A percentile compares a stretch with the other conserved stretches of the same genome.
phyloP scores from a whole-genome alignment of 1,140 invertebrate species.

The Euglossa dilemma region DNA sequence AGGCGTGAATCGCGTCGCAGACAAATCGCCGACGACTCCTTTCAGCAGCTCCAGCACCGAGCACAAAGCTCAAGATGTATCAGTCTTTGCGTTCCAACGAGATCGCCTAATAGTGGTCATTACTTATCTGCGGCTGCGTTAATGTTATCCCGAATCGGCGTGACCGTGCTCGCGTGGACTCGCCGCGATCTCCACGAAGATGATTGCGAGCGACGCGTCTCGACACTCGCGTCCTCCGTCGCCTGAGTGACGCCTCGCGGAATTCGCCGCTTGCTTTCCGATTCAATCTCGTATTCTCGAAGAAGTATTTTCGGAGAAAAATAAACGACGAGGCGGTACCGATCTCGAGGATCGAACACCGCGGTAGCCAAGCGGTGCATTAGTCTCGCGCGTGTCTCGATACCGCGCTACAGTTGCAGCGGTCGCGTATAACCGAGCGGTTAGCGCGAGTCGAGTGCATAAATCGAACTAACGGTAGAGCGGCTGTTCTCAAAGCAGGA shows the following conservation, averaged over 20 bases:
- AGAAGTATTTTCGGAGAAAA: constrained; percentile 53
- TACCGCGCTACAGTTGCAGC: constrained; percentile 50
- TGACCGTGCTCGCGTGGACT: constrained; percentile 42
- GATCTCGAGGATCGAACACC: constrained; percentile 54
- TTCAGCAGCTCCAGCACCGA: constrained; percentile 60
- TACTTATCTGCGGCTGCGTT: constrained; percentile 57
- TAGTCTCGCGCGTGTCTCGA: constrained; percentile 62
- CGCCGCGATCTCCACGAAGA: constrained; percentile 19
- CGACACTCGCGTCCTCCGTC: background rate
- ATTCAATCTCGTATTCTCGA: too few relatives aligned
- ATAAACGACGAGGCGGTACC: constrained; percentile 59
- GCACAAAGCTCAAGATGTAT: constrained; percentile 64
- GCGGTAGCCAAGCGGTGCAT: constrained; percentile 58
- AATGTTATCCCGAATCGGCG: constrained; percentile 62
- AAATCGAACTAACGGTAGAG: constrained; percentile 57
- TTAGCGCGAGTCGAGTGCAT: constrained; percentile 56
- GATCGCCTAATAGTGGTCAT: constrained; percentile 70
- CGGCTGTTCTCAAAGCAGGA: constrained; percentile 26
- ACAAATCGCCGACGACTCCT: constrained; percentile 64
- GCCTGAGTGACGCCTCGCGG: too few relatives aligned
- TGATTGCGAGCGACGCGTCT: constrained; percentile 17
- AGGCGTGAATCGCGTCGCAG: constrained; percentile 52
- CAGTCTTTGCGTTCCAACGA: constrained; percentile 67
- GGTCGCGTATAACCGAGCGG: constrained; percentile 56
- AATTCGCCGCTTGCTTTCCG: too few relatives aligned